A percentile compares a stretch with the other conserved stretches of the same genome.
Conservation (phyloP, 2,113 vertebrate species). For the Scomber colias region DNA sequence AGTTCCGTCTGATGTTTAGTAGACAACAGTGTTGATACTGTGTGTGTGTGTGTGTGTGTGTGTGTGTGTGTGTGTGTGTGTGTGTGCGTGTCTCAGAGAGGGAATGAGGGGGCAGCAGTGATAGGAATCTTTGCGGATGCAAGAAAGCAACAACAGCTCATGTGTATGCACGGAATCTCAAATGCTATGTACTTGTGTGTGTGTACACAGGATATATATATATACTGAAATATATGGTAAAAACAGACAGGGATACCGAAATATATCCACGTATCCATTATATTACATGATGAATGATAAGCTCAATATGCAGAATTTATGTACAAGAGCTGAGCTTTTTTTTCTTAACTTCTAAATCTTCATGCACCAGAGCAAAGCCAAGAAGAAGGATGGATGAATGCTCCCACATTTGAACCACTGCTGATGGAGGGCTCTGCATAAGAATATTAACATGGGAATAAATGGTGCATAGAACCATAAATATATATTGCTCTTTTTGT, state of each 20-base stretch:
- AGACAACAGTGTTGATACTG: constrained; percentile 56
- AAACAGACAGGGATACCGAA: background rate
- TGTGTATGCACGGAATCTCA: constrained; percentile 65
- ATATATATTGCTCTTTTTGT: constrained; percentile 42
- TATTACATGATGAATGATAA: constrained; percentile 2
- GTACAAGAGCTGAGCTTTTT: constrained; percentile 14
- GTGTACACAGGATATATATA: background rate
- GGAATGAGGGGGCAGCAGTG: constrained; percentile 52
- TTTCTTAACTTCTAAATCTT: constrained; percentile 22
- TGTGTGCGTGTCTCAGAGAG: constrained; percentile 34
- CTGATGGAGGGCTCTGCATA: constrained; percentile 27
- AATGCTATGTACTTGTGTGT: constrained; percentile 18
- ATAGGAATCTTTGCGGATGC: constrained; percentile 80
- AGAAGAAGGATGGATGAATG: constrained; percentile 10
- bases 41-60: background rate
- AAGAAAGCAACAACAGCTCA: constrained; percentile 74
- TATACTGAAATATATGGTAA: constrained; percentile 7
- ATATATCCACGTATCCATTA: constrained; percentile 13
- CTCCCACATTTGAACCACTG: constrained; percentile 7
- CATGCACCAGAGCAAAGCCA: constrained; percentile 21
- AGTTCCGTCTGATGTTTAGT: constrained; percentile 68
- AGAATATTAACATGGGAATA: constrained; percentile 28
- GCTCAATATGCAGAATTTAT: constrained; percentile 7
- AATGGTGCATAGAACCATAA: constrained; percentile 33
- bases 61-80: constrained; percentile 37